Base-by-base conservation (phyloP, 2,888 invertebrate species). In the Clitarchus hookeri region DNA sequence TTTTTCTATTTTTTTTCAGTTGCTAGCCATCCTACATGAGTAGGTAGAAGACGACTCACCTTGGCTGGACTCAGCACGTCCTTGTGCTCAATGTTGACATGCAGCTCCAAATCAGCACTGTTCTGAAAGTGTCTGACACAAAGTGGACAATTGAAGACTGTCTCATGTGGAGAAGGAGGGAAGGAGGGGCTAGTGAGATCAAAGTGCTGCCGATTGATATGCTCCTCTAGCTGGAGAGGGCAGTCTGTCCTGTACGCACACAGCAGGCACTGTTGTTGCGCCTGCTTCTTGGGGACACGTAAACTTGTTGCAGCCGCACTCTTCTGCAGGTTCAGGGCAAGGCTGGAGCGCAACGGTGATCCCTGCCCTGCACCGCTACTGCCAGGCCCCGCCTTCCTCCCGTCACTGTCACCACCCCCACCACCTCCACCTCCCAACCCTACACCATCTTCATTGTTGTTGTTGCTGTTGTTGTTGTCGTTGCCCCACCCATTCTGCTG, bases 1-100 rank as follows among this genome's bases (percentile, higher is more conserved):
- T 36, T 3, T 4, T 36, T 36, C 36, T 36, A 36, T 36, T 36
- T 36, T 36, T 36, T 3, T 36, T 36, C n/a, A 4, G 36, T 36
- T 36, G 4, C 36, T 36, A 36, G 4, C 36, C 36, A 36, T 36
- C 36, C 36, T 36, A 36, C 36, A 36, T 36, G 36, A 36, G 36
- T 36, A 36, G 1, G 36, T 4, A 3, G 36, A 36, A 36, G 36
- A 36, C 36, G 4, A 48, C 48, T 83, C 89, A 91, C 89, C 91
- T 92, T 92, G 89, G 92, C 92, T 0, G 95, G 96, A 91, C 96
- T 96, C 86, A 96, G 92, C 89, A 96, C 95, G 92, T 97, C 97
- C 90, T 94, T 93, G 91, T 97, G 97, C 89, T 96, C 96, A 86
- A 96, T 95, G 92, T 97, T 97, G 0, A 97, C 97, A 90, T 97